Percentiles rank a stretch among this genome's conserved stretches.
These are phyloP conservation scores for Atherix ibis DNA, from an alignment of 2,888 invertebrate species.

Conservation along the genomic window DNA sequence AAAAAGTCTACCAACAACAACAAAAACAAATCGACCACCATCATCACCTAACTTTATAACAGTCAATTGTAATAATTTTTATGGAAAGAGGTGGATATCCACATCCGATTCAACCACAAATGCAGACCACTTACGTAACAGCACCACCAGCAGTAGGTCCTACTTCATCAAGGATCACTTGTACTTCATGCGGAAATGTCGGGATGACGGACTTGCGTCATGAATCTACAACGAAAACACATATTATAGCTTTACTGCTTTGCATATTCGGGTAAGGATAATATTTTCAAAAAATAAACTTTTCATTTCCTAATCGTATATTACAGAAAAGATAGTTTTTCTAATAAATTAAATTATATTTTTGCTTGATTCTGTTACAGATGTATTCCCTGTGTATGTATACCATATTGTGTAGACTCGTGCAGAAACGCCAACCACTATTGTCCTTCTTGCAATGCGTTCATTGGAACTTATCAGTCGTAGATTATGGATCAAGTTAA, in stretches of 20 bases:
- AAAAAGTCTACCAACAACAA: too few species aligned
- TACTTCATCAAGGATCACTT: conserved; percentile 29
- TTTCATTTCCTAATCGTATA: not conserved
- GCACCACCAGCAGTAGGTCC: conserved; percentile 27
- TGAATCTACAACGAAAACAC: conserved; percentile 36
- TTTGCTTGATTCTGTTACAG: conserved; percentile 23
- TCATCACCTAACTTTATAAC: too few species aligned
- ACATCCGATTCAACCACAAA: conserved; percentile 5
- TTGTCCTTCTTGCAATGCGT: conserved; percentile 34
- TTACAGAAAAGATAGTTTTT: too few species aligned
- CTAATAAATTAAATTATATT: too few species aligned
- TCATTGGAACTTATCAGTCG: conserved; percentile 29
- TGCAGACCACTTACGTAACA: too few species aligned
- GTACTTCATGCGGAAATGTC: conserved; percentile 34
- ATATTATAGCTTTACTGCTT: conserved; percentile 36
- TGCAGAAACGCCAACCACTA: conserved; percentile 34
- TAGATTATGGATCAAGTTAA: too few species aligned
- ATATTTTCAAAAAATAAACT: too few species aligned
- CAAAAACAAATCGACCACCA: too few species aligned
- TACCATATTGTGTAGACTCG: conserved; percentile 35
- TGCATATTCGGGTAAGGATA: conserved; percentile 26
- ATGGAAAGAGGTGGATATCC: conserved; percentile 6
- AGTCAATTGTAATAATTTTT: not conserved
- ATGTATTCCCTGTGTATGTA: conserved; percentile 34
- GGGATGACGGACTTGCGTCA: conserved; percentile 32